Conservation (phyloP, 2,888 invertebrate genomes). For the Callosobruchus maculatus region DNA sequence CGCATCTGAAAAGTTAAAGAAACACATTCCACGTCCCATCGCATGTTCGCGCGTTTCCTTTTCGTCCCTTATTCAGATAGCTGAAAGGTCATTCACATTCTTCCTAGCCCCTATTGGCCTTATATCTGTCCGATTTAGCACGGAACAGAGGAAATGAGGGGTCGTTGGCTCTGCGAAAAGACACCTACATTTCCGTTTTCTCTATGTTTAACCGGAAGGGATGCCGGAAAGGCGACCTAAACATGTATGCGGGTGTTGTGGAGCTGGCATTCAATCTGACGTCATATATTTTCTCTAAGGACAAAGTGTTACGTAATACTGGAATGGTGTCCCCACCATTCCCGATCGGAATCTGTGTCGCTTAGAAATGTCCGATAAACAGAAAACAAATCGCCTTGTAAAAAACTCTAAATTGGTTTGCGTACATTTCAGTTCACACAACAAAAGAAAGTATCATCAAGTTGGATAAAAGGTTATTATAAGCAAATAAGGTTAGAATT, state of each 20-base stretch:
- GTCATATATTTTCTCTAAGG: not conserved
- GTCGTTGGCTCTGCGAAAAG: not conserved
- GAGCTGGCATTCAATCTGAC: not conserved
- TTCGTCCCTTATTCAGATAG: not conserved
- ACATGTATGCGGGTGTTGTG: not conserved
- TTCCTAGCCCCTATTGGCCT: not conserved
- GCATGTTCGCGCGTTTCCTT: not conserved
- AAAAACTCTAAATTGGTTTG: too few species aligned
- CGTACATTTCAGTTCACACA: too few species aligned
- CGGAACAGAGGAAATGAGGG: not conserved
- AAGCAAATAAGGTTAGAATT: too few species aligned
- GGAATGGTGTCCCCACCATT: too few species aligned
- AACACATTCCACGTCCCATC: not conserved
- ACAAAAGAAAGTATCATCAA: too few species aligned
- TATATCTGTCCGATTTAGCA: not conserved
- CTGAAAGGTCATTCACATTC: not conserved
- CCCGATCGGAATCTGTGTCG: too few species aligned
- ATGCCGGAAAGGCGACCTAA: not conserved
- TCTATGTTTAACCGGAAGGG: not conserved
- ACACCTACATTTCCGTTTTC: not conserved
- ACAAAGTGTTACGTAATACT: not conserved
- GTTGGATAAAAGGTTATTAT: too few species aligned
- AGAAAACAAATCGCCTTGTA: too few species aligned
- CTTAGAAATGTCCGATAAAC: too few species aligned
- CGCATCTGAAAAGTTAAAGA: not conserved